Evolutionary conservation across 2,113 vertebrate genomes (phyloP).

Genomic region (Epinephelus cyanopodus): DNA sequence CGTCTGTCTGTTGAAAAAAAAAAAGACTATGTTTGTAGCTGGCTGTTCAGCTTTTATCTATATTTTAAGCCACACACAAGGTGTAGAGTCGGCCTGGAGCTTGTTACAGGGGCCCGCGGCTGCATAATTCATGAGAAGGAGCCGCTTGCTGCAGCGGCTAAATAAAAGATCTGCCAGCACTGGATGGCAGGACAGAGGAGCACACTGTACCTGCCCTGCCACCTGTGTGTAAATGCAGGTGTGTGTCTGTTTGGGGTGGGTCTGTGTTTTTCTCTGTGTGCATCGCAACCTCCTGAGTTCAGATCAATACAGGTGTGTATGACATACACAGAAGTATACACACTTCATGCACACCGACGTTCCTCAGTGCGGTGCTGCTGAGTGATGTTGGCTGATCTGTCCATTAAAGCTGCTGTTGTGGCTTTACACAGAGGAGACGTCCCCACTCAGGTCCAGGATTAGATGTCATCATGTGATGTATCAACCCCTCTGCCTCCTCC

Average conservation of each 20-base stretch:
- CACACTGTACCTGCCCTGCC: slow-evolving; percentile 65
- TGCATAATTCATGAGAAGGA: slow-evolving; percentile 93
- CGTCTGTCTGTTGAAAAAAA: slow-evolving; percentile 76
- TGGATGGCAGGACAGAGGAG: slow-evolving; percentile 69
- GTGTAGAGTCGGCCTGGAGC: slow-evolving; percentile 93
- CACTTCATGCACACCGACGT: slow-evolving; percentile 7
- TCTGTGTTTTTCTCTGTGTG: slow-evolving; percentile 42
- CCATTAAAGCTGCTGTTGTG: slow-evolving; percentile 48
- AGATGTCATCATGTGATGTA: slow-evolving; percentile 20
- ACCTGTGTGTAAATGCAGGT: slow-evolving; percentile 68
- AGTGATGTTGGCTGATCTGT: slow-evolving; percentile 42
- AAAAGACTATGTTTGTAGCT: slow-evolving; percentile 89
- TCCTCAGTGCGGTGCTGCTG: slow-evolving; percentile 29
- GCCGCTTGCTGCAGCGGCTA: slow-evolving; percentile 85
- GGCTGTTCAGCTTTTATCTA: slow-evolving; percentile 97
- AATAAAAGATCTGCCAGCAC: slow-evolving; percentile 86
- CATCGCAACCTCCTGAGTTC: slow-evolving; percentile 48
- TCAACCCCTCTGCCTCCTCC: not conserved
- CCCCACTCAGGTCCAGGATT: not conserved
- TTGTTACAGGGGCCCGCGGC: slow-evolving; percentile 90
- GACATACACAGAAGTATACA: slow-evolving; percentile 48
- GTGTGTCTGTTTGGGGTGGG: slow-evolving; percentile 48
- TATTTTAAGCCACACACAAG: slow-evolving; percentile 98
- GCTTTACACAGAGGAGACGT: slow-evolving; percentile 25
- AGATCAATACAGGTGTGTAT: slow-evolving; percentile 75